Evolutionary conservation across 2,113 vertebrate genomes (phyloP).

Genomic region (Collichthys lucidus): DNA sequence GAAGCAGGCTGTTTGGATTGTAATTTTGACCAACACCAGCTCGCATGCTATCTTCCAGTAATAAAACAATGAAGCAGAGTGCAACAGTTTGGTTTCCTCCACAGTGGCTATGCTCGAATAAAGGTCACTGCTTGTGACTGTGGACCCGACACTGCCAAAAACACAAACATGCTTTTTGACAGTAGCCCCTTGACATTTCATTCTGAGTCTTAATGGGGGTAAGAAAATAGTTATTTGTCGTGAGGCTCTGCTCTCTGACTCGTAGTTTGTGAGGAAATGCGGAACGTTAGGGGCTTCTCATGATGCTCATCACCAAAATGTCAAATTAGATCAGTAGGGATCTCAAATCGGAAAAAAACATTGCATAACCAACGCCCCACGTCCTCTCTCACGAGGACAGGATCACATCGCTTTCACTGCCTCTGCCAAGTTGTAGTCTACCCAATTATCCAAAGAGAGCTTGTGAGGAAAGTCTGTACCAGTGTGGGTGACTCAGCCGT

Average conservation of each 20-base stretch:
- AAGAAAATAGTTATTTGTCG: slow-evolving; percentile 26
- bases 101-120: slow-evolving; percentile 9
- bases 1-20: slow-evolving; percentile 28
- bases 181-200: slow-evolving; percentile 32
- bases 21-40: slow-evolving; percentile 32
- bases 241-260: slow-evolving; percentile 25
- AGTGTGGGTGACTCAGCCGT: slow-evolving; percentile 70
- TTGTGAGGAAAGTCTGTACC: slow-evolving; percentile 57
- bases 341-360: slow-evolving; percentile 57
- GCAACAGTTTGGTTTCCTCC: slow-evolving; percentile 59
- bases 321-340: slow-evolving; percentile 77
- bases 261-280: slow-evolving; percentile 65
- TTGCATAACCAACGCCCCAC: slow-evolving; percentile 66
- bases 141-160: slow-evolving; percentile 15
- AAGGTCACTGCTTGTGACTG: slow-evolving; percentile 44
- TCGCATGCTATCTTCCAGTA: not conserved
- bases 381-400: slow-evolving; percentile 63
- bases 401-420: slow-evolving; percentile 59
- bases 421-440: slow-evolving; percentile 61
- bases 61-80: slow-evolving; percentile 50
- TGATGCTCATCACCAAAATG: slow-evolving; percentile 77
- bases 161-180: slow-evolving; percentile 29
- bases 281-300: slow-evolving; percentile 74
- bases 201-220: not conserved
- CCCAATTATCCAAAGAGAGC: slow-evolving; percentile 61